phyloP scores from a whole-genome alignment of 2,888 invertebrate species.

The Melinopterus prodromus region DNA sequence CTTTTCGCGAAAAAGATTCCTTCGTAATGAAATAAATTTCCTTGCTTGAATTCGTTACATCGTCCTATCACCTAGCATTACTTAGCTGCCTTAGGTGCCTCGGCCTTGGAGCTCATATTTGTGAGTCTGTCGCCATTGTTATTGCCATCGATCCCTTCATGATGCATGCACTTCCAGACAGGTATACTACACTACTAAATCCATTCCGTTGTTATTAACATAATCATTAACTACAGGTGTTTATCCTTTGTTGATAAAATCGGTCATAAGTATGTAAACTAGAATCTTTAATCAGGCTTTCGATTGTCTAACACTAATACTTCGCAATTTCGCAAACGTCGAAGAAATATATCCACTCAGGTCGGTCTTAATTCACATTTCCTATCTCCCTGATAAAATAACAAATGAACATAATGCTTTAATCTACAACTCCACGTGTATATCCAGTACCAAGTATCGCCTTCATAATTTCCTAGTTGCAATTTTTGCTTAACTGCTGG shows the following conservation, averaged over 20 bases:
- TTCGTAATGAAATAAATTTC: too few relatives aligned
- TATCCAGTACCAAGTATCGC: background rate
- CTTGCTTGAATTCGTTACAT: too few relatives aligned
- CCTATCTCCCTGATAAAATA: background rate
- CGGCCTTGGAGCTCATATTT: too few relatives aligned
- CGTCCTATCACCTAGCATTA: too few relatives aligned
- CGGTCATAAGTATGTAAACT: too few relatives aligned
- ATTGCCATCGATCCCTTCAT: too few relatives aligned
- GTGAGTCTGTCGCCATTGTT: too few relatives aligned
- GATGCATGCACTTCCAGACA: background rate
- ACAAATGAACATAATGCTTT: background rate
- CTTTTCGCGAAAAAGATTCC: too few relatives aligned
- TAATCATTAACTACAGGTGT: background rate
- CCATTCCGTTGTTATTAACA: background rate
- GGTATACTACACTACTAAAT: background rate
- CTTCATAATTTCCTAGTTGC: constrained; percentile 16
- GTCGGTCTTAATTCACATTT: background rate
- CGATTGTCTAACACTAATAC: background rate
- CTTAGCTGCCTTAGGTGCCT: too few relatives aligned
- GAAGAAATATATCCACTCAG: background rate
- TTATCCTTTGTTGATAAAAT: too few relatives aligned
- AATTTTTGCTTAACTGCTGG: constrained; percentile 16
- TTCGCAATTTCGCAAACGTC: background rate
- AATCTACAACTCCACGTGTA: background rate
- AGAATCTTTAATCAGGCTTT: too few relatives aligned